phyloP scores from a whole-genome alignment of 2,797 vertebrate genomes.

The Enteromius anoplus region DNA sequence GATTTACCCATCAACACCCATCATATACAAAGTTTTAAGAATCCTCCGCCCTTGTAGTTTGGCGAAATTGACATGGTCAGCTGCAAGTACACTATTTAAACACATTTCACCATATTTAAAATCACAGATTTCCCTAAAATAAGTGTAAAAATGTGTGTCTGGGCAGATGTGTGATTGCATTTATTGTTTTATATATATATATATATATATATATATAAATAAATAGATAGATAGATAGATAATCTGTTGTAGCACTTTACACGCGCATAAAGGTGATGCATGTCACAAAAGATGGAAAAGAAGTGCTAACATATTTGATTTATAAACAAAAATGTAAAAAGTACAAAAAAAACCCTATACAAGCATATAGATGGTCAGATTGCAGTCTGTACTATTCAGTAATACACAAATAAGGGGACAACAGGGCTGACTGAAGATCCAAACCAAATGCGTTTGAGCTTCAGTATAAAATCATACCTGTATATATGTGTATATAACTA shows the following conservation, averaged over 20 bases:
- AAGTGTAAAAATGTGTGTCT: not conserved
- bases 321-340: conserved; percentile 18
- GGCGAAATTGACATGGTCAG: not conserved
- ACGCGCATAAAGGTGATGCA: conserved; percentile 60
- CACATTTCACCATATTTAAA: not conserved
- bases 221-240: conserved; percentile 62
- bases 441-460: conserved; percentile 74
- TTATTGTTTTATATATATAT: conserved; percentile 48
- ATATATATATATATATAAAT: conserved; percentile 59
- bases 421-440: conserved; percentile 84
- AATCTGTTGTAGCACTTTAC: conserved; percentile 82
- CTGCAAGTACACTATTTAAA: not conserved
- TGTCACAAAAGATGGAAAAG: conserved; percentile 18
- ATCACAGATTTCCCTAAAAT: not conserved
- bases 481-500: conserved; percentile 78
- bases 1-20: not conserved
- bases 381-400: conserved; percentile 65
- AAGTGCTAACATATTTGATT: conserved; percentile 24
- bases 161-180: conserved; percentile 26
- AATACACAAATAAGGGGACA: conserved; percentile 76
- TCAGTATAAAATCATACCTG: conserved; percentile 77
- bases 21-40: not conserved
- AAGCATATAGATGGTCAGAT: conserved; percentile 31
- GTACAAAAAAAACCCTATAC: not conserved
- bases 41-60: not conserved